Percentiles rank a stretch among this genome's conserved stretches.
phyloP scores from a whole-genome alignment of 2,888 invertebrate species.

The Actias luna region DNA sequence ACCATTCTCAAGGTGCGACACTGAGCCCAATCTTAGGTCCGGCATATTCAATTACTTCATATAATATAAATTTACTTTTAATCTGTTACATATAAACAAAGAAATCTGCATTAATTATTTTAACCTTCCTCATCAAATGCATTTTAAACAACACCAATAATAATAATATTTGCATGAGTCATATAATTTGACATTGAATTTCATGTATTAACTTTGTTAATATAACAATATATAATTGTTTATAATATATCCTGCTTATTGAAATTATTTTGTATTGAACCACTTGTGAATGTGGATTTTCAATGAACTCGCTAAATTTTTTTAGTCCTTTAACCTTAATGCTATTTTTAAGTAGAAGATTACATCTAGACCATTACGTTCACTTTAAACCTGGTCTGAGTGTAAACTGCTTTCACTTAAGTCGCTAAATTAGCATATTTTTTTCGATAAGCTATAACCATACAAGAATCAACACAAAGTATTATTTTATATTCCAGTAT shows the following conservation, averaged over 20 bases:
- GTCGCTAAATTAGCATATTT: slow-evolving; percentile 10
- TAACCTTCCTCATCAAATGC: slow-evolving; percentile 23
- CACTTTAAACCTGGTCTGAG: slow-evolving; percentile 33
- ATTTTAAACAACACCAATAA: neutral
- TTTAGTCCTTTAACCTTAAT: neutral
- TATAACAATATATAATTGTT: neutral
- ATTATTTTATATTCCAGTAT: neutral
- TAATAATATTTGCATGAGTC: neutral
- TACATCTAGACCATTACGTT: slow-evolving; percentile 30
- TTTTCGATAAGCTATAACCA: neutral
- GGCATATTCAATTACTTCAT: slow-evolving; percentile 4
- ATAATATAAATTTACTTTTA: neutral
- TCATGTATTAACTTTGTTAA: neutral
- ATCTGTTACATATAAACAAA: slow-evolving; percentile 3
- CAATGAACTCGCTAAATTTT: neutral
- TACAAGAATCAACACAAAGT: neutral
- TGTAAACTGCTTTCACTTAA: slow-evolving; percentile 35
- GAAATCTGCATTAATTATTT: neutral
- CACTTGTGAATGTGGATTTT: neutral
- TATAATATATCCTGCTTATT: neutral
- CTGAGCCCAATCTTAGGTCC: slow-evolving; percentile 3
- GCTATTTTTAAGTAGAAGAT: neutral
- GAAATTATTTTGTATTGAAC: neutral
- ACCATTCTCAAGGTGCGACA: slow-evolving; percentile 4
- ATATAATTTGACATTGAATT: neutral